These are phyloP conservation scores for Rhabdornis inornatus DNA, from an alignment of 2,113 vertebrate genomes.

Conservation along the genomic window DNA sequence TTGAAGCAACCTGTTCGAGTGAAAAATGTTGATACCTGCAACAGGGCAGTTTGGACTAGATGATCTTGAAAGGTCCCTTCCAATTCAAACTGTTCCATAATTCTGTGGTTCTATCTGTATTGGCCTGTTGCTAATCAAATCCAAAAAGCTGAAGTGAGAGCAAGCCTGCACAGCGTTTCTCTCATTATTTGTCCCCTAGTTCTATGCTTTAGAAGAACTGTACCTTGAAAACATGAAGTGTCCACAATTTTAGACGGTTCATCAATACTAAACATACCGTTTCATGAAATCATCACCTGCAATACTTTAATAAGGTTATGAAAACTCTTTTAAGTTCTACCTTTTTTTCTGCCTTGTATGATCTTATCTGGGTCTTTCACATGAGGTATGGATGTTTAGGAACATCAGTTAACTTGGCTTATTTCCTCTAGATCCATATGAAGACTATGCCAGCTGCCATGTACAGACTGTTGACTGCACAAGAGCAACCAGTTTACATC, in stretches of 20 bases:
- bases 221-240: background rate
- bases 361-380: background rate
- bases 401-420: background rate
- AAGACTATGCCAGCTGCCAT: slow-evolving; percentile 99
- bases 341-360: background rate
- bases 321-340: background rate
- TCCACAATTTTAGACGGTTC: background rate
- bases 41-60: background rate
- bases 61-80: background rate
- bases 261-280: background rate
- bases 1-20: background rate
- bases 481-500: slow-evolving; percentile 97
- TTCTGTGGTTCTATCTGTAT: background rate
- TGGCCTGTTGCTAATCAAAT: background rate
- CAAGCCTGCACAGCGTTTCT: background rate
- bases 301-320: background rate
- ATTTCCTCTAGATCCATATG: slow-evolving; percentile 88
- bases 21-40: background rate
- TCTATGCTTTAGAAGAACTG: background rate
- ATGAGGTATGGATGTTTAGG: background rate
- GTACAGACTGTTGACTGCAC: slow-evolving; percentile 96
- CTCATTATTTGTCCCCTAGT: background rate
- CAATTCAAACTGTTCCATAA: background rate
- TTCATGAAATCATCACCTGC: background rate
- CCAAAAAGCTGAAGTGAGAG: background rate